phyloP scores from a whole-genome alignment of 2,888 invertebrate species.

The Ectemnius lituratus region DNA sequence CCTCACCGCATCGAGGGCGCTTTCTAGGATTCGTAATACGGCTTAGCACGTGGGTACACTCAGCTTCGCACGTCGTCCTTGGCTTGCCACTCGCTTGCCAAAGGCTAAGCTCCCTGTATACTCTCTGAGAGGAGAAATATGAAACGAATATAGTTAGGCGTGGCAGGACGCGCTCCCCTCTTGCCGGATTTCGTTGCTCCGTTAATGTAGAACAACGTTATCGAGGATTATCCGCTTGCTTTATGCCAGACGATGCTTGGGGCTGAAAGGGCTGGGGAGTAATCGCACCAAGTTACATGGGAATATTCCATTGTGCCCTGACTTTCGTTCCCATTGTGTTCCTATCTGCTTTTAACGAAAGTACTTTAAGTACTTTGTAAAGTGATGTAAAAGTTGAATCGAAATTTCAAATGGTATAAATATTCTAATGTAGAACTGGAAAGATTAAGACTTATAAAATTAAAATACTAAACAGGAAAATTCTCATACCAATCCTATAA shows the following conservation, averaged over 20 bases:
- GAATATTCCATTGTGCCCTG: neutral
- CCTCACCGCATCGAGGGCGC: neutral
- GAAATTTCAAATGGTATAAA: too few species aligned
- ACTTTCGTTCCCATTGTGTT: neutral
- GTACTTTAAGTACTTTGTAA: too few species aligned
- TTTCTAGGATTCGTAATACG: constrained; percentile 61
- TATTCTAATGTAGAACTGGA: too few species aligned
- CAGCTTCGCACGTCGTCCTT: constrained; percentile 55
- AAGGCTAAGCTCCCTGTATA: constrained; percentile 1
- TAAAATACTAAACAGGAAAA: too few species aligned
- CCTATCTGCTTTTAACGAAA: too few species aligned
- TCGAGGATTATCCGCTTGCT: constrained; percentile 41
- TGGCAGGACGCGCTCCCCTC: neutral
- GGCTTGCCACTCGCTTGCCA: neutral
- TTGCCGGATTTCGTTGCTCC: constrained; percentile 18
- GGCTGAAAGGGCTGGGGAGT: neutral
- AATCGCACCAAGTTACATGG: neutral
- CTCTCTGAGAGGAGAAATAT: constrained; percentile 54
- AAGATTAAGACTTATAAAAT: too few species aligned
- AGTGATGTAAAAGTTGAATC: too few species aligned
- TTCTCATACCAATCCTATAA: too few species aligned
- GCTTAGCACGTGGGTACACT: constrained; percentile 58
- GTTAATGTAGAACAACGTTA: constrained; percentile 34
- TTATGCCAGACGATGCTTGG: neutral
- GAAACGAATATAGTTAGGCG: constrained; percentile 53